Evolutionary conservation across 2,113 vertebrate genomes (phyloP).

Genomic region (Syrrhaptes paradoxus): DNA sequence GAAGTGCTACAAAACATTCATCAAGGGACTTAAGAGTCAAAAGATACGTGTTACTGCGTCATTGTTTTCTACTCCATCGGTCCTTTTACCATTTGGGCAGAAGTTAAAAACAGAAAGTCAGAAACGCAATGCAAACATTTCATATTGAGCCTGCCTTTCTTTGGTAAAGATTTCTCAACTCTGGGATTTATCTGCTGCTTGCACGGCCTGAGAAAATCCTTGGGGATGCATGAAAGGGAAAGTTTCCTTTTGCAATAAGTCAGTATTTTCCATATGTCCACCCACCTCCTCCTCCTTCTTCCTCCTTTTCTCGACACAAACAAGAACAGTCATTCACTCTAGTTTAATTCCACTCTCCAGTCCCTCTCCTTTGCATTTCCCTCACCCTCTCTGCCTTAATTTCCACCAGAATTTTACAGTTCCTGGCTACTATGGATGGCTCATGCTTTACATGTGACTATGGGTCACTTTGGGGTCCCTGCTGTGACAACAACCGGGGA

Average conservation of each 20-base stretch:
- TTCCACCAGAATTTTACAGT: background rate
- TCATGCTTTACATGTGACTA: background rate
- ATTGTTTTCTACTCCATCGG: background rate
- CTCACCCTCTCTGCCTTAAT: background rate
- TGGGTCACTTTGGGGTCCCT: background rate
- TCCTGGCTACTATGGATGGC: background rate
- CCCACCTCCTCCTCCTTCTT: background rate
- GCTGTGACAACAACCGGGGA: background rate
- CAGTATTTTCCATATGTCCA: background rate
- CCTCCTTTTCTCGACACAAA: background rate
- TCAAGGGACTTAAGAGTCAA: conserved; percentile 50
- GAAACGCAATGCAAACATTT: background rate
- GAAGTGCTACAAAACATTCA: conserved; percentile 59
- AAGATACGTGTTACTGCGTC: background rate
- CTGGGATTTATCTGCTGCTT: background rate
- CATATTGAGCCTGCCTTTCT: background rate
- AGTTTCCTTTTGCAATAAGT: background rate
- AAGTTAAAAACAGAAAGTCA: conserved; percentile 1
- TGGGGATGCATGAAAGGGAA: background rate
- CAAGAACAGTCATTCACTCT: background rate
- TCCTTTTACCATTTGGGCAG: background rate
- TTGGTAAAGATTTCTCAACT: background rate
- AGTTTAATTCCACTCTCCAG: background rate
- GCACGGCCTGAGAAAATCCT: background rate
- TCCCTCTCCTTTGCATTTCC: background rate